Percentiles rank a stretch among this genome's conserved stretches.
phyloP scores from a whole-genome alignment of 2,888 invertebrate genomes.

The Megaustenia siamemsis region DNA sequence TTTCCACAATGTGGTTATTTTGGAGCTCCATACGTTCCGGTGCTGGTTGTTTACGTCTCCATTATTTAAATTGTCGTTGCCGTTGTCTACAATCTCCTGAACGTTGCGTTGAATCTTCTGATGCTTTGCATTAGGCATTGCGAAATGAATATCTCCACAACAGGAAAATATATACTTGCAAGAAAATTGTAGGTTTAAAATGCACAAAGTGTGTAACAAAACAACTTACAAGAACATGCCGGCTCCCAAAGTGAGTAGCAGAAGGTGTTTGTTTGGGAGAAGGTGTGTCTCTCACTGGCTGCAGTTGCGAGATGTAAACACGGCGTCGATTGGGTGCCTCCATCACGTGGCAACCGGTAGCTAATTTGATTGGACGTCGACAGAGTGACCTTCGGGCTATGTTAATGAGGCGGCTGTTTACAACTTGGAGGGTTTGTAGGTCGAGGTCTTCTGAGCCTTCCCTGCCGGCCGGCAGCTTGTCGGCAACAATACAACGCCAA shows the following conservation, averaged over 20 bases:
- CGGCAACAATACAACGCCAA: background rate
- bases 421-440: constrained; percentile 61
- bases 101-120: constrained; percentile 61
- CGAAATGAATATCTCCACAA: background rate
- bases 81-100: constrained; percentile 62
- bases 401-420: constrained; percentile 68
- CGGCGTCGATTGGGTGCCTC: constrained; percentile 61
- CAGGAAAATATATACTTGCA: background rate
- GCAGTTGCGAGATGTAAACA: constrained; percentile 53
- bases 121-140: constrained; percentile 71
- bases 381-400: constrained; percentile 65
- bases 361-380: constrained; percentile 60
- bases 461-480: constrained; percentile 21
- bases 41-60: constrained; percentile 46
- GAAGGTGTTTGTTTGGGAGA: constrained; percentile 47
- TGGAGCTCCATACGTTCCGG: constrained; percentile 52
- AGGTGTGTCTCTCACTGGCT: constrained; percentile 61
- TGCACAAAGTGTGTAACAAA: background rate
- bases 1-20: constrained; percentile 49
- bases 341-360: constrained; percentile 44
- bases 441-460: constrained; percentile 59
- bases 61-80: constrained; percentile 56
- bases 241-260: constrained; percentile 42
- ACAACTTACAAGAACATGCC: constrained; percentile 30
- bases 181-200: background rate